Percentiles rank a stretch among this genome's conserved stretches.
These are phyloP conservation scores for Hoplodrina ambigua DNA, from an alignment of 2,888 invertebrate species.

Conservation along the genomic window DNA sequence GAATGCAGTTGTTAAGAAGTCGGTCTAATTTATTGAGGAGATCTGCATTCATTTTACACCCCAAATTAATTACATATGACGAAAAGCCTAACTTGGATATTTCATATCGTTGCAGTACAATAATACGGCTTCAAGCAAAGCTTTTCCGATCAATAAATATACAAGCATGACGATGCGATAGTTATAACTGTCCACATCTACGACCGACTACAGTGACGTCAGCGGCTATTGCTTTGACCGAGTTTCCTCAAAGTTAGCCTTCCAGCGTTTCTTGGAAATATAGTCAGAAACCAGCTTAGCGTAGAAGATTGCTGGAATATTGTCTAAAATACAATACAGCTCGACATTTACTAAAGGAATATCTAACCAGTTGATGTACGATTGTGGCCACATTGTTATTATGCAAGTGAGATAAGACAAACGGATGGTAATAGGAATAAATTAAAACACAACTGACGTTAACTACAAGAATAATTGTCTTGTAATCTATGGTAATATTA, in stretches of 20 bases:
- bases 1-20: no score
- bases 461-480: background rate
- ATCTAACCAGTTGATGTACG: constrained; percentile 18
- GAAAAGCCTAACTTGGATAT: background rate
- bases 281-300: constrained; percentile 11
- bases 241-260: constrained; percentile 45
- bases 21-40: no score
- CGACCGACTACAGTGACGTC: constrained; percentile 33
- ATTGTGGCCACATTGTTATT: background rate
- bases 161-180: background rate
- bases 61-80: no score
- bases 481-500: constrained; percentile 23
- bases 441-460: constrained; percentile 15
- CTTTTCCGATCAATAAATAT: constrained; percentile 20
- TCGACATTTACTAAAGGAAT: constrained; percentile 12
- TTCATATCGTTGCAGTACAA: background rate
- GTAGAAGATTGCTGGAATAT: constrained; percentile 1
- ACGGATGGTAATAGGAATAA: constrained; percentile 22
- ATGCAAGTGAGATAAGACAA: constrained; percentile 16
- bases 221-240: constrained; percentile 14
- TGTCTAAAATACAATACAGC: constrained; percentile 2
- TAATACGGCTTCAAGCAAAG: background rate
- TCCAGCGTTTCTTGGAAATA: constrained; percentile 26
- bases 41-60: no score
- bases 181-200: constrained; percentile 13